Conservation (phyloP, 2,113 vertebrate species). For the Jacana jacana region DNA sequence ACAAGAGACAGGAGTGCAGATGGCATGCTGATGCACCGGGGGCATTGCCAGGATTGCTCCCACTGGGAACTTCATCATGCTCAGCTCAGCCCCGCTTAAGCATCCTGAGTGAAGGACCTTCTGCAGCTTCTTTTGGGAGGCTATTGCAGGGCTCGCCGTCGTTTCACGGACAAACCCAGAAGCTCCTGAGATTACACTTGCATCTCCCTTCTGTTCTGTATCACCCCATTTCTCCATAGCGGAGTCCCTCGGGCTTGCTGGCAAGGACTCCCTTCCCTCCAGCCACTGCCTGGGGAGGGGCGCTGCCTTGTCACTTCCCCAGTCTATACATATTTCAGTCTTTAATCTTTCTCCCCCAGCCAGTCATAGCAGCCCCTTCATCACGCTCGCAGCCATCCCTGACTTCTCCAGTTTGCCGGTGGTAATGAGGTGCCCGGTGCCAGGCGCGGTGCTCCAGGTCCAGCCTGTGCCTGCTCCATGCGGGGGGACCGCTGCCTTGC, state of each 20-base stretch:
- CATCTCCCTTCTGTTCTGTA: accelerated
- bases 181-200: not conserved
- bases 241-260: not conserved
- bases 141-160: not conserved
- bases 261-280: not conserved
- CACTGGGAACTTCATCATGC: accelerated
- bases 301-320: not conserved
- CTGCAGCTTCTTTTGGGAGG: not conserved
- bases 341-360: constrained; percentile 22
- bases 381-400: not conserved
- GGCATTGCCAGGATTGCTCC: not conserved
- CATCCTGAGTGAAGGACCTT: not conserved
- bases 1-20: not conserved
- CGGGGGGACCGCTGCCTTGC: not conserved
- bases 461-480: not conserved
- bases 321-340: not conserved
- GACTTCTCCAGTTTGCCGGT: not conserved
- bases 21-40: not conserved
- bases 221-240: not conserved
- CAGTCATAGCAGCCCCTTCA: not conserved
- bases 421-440: constrained; percentile 40
- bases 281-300: accelerated
- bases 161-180: not conserved
- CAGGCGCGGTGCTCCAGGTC: not conserved
- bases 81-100: not conserved